Percentiles rank a stretch among this genome's conserved stretches.
Evolutionary conservation across 2,888 invertebrate species (phyloP).

Genomic region (Eupithecia subumbrata): DNA sequence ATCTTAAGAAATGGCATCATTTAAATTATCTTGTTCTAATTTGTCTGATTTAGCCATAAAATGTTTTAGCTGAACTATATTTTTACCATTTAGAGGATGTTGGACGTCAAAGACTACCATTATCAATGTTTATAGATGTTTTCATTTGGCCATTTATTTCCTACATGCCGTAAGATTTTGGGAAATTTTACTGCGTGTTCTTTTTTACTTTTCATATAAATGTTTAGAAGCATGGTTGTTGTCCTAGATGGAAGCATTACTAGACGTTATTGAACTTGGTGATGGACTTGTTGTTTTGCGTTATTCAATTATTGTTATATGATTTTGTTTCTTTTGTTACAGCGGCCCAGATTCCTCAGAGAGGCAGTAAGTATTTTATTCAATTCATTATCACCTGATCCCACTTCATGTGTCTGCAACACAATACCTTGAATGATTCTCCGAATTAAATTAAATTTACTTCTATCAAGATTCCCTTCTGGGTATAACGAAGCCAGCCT

Average conservation of each 20-base stretch:
- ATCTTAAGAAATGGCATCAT: background rate
- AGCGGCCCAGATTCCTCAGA: conserved; percentile 95
- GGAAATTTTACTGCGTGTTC: conserved; percentile 53
- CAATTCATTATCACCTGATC: background rate
- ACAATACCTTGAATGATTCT: background rate
- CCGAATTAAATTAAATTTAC: background rate
- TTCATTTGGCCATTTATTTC: conserved; percentile 28
- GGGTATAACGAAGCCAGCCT: background rate
- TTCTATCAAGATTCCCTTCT: background rate
- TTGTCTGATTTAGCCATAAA: conserved; percentile 48
- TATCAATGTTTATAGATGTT: conserved; percentile 44
- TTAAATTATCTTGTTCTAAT: conserved; percentile 45
- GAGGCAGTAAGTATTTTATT: conserved; percentile 90
- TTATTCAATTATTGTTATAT: conserved; percentile 30
- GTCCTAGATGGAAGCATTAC: conserved; percentile 65
- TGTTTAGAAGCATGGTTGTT: conserved; percentile 81
- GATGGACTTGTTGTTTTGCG: conserved; percentile 4
- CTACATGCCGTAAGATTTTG: conserved; percentile 26
- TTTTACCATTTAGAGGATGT: conserved; percentile 15
- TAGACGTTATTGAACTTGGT: conserved; percentile 32
- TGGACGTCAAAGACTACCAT: conserved; percentile 36
- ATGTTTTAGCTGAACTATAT: conserved; percentile 18
- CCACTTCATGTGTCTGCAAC: background rate
- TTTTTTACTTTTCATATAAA: conserved; percentile 54
- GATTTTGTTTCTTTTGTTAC: conserved; percentile 83